A percentile compares a stretch with the other conserved stretches of the same genome.
Conservation (phyloP, 2,113 vertebrate species). For the Stictonetta naevosa region DNA sequence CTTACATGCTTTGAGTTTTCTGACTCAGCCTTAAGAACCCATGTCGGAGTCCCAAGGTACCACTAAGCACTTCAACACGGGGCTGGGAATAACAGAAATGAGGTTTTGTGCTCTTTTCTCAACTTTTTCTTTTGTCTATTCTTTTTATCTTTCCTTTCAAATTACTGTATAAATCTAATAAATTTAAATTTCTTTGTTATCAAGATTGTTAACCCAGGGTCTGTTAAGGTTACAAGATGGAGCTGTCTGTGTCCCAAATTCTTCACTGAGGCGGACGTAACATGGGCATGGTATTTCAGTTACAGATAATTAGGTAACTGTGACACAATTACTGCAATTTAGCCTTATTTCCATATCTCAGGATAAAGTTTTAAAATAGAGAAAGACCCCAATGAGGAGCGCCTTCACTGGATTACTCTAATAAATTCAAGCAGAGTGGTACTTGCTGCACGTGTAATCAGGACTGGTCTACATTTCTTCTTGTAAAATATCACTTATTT, state of each 20-base stretch:
- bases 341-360: neutral
- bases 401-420: neutral
- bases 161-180: neutral
- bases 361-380: neutral
- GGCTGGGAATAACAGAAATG: neutral
- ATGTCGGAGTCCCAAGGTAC: neutral
- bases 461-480: neutral
- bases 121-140: neutral
- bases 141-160: neutral
- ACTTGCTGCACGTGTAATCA: neutral
- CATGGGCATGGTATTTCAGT: neutral
- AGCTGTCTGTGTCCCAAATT: neutral
- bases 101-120: neutral
- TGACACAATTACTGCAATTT: neutral
- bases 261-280: neutral
- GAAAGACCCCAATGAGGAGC: neutral
- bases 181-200: neutral
- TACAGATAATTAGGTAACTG: neutral
- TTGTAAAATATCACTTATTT: neutral
- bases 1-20: neutral
- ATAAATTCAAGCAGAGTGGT: neutral
- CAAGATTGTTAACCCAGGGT: neutral
- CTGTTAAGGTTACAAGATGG: neutral
- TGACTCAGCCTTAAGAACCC: neutral
- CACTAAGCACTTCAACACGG: neutral